Percentiles rank a stretch among this genome's conserved stretches.
phyloP scores from a whole-genome alignment of 1,140 invertebrate species.

The Heliconius congener region DNA sequence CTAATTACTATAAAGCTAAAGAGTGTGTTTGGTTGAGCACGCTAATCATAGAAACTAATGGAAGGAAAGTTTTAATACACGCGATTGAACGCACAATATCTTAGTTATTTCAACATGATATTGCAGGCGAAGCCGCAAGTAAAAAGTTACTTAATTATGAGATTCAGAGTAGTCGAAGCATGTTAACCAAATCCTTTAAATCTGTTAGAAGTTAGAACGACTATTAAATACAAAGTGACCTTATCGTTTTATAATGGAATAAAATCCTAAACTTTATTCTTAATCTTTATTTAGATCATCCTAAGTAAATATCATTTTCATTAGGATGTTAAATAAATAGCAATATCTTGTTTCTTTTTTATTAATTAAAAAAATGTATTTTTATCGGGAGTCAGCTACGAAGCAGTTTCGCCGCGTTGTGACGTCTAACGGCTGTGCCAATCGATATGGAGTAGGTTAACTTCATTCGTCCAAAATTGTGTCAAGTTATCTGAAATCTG shows the following conservation, averaged over 20 bases:
- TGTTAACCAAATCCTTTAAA: too few relatives aligned
- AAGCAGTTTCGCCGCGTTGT: neutral
- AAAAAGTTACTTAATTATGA: too few relatives aligned
- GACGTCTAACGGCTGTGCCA: neutral
- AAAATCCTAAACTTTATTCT: neutral
- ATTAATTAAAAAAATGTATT: neutral
- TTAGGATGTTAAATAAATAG: constrained; percentile 1
- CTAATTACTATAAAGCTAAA: too few relatives aligned
- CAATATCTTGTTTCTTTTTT: neutral
- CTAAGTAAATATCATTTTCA: neutral
- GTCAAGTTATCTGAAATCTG: constrained; percentile 10
- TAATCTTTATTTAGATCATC: neutral
- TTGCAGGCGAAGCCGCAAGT: neutral
- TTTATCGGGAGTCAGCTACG: neutral
- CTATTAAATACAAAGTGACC: too few relatives aligned
- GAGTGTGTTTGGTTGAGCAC: too few relatives aligned
- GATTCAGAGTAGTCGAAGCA: too few relatives aligned
- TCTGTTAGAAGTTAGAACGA: too few relatives aligned
- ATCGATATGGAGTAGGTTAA: constrained; percentile 10
- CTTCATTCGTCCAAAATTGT: constrained; percentile 1
- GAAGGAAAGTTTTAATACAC: too few relatives aligned
- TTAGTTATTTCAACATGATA: too few relatives aligned
- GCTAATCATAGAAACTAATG: too few relatives aligned
- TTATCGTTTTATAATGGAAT: too few relatives aligned
- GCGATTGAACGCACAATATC: too few relatives aligned